A percentile compares a stretch with the other conserved stretches of the same genome.
Conservation (phyloP, 2,888 invertebrate species). For the Prionchulus punctatus region DNA sequence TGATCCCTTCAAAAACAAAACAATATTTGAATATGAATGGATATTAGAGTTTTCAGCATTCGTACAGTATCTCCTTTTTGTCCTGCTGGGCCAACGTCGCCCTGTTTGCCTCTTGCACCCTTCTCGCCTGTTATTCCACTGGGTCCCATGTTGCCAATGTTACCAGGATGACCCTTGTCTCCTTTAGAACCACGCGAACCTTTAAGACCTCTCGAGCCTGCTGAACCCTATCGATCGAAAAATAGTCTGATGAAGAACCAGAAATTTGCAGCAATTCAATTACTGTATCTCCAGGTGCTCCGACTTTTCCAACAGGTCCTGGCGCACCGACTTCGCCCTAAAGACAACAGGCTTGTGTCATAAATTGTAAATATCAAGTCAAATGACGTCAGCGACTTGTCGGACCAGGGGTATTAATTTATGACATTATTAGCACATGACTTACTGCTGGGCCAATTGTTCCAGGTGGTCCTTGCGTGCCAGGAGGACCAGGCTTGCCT, state of each 20-base stretch:
- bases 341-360: no score
- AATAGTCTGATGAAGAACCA: no score
- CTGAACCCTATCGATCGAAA: slow-evolving; percentile 23
- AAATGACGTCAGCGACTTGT: no score
- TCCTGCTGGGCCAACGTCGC: slow-evolving; percentile 37
- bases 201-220: slow-evolving; percentile 44
- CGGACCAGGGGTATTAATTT: no score
- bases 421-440: no score
- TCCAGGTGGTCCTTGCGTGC: no score
- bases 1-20: slow-evolving; percentile 17
- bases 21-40: no score
- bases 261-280: background rate
- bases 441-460: no score
- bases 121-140: slow-evolving; percentile 57
- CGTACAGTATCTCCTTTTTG: slow-evolving; percentile 39
- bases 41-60: no score
- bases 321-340: background rate
- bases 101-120: slow-evolving; percentile 45
- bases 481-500: slow-evolving; percentile 51
- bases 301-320: background rate
- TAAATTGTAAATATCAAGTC: no score
- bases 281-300: background rate
- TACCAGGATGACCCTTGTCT: slow-evolving; percentile 51
- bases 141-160: slow-evolving; percentile 59
- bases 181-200: slow-evolving; percentile 58